phyloP scores from a whole-genome alignment of 2,113 vertebrate genomes.

The Trogon melanurus region DNA sequence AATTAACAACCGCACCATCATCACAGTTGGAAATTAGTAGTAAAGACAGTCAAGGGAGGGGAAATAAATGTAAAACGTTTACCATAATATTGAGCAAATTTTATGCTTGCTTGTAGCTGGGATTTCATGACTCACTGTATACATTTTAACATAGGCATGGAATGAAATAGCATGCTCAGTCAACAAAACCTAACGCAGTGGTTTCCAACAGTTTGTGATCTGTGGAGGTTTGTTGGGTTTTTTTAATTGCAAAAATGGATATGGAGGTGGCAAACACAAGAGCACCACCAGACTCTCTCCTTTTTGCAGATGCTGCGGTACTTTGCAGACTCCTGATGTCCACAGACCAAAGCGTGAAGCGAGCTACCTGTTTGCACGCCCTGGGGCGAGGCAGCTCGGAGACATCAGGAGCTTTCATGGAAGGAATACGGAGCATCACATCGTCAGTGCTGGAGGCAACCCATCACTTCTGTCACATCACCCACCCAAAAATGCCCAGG shows the following conservation, averaged over 20 bases:
- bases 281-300: background rate
- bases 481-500: background rate
- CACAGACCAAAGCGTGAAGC: background rate
- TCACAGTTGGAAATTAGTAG: constrained; percentile 14
- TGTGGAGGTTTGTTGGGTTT: background rate
- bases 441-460: background rate
- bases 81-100: background rate
- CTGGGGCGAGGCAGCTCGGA: accelerated
- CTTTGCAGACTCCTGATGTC: background rate
- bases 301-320: background rate
- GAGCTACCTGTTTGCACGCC: background rate
- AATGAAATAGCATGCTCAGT: background rate
- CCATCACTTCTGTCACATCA: background rate
- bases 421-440: background rate
- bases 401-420: background rate
- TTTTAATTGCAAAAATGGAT: background rate
- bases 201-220: background rate
- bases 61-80: background rate
- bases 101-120: background rate
- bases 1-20: constrained; percentile 21
- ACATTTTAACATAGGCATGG: background rate
- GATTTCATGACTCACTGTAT: background rate
- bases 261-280: background rate
- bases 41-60: background rate
- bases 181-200: background rate